Conservation (phyloP, 2,113 vertebrate species). For the Oceanodroma tethys region DNA sequence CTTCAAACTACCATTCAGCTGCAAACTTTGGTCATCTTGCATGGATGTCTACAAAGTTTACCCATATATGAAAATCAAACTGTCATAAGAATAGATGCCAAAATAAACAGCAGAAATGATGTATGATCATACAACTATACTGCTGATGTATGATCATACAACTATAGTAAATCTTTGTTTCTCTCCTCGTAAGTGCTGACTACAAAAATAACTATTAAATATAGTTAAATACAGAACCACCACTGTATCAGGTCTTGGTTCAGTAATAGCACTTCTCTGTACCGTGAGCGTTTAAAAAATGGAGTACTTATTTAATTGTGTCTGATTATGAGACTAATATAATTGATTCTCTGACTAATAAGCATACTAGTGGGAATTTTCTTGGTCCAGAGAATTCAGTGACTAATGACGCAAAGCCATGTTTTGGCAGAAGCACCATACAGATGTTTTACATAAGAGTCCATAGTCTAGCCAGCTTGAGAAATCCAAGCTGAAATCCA, state of each 20-base stretch:
- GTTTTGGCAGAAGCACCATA: neutral
- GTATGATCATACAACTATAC: neutral
- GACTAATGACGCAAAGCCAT: neutral
- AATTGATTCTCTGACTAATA: neutral
- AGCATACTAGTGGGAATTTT: neutral
- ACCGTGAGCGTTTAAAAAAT: neutral
- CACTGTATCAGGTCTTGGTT: neutral
- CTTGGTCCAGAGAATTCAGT: neutral
- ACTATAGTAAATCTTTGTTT: neutral
- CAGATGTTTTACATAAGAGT: neutral
- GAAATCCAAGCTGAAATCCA: neutral
- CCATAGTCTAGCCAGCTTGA: neutral
- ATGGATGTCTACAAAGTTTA: neutral
- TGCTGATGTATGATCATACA: neutral
- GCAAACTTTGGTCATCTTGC: neutral
- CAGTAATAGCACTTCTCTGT: neutral
- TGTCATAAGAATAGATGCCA: neutral
- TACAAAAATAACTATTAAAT: neutral
- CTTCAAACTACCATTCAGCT: neutral
- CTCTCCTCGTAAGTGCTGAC: neutral
- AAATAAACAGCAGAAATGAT: neutral
- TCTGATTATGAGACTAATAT: neutral
- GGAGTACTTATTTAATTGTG: neutral
- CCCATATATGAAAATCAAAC: neutral
- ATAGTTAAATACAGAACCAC: neutral